Percentiles rank a stretch among this genome's conserved stretches.
Conservation (phyloP, 2,888 invertebrate species). For the Ceraclea dissimilis region DNA sequence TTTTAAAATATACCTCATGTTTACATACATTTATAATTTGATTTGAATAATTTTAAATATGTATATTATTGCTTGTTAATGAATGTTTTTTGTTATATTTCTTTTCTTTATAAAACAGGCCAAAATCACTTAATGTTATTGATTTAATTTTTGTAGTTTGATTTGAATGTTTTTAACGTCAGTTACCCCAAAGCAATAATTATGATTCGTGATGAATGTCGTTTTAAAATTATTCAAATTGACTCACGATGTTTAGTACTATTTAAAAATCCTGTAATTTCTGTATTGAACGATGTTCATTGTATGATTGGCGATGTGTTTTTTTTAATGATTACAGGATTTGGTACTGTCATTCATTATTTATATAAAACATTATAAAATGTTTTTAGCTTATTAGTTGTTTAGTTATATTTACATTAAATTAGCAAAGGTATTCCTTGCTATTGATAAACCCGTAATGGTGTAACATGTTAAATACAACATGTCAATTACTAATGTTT, state of each 20-base stretch:
- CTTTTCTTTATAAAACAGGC: no score
- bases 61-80: no score
- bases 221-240: conserved; percentile 1
- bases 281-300: no score
- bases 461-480: no score
- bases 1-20: conserved; percentile 2
- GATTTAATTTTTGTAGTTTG: no score
- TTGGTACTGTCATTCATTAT: not conserved
- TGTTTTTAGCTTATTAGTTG: not conserved
- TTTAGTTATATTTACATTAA: not conserved
- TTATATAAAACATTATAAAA: not conserved
- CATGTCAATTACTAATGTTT: no score
- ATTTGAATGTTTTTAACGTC: not conserved
- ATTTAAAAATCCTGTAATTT: not conserved
- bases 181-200: not conserved
- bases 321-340: no score
- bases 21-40: not conserved
- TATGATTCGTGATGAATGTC: not conserved
- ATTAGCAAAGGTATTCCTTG: no score
- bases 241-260: not conserved
- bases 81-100: no score
- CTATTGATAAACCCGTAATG: no score
- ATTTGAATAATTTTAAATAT: not conserved
- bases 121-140: no score
- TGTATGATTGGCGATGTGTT: no score